Evolutionary conservation across 1,140 invertebrate species (phyloP).

Genomic region (Melanaphis sacchari): DNA sequence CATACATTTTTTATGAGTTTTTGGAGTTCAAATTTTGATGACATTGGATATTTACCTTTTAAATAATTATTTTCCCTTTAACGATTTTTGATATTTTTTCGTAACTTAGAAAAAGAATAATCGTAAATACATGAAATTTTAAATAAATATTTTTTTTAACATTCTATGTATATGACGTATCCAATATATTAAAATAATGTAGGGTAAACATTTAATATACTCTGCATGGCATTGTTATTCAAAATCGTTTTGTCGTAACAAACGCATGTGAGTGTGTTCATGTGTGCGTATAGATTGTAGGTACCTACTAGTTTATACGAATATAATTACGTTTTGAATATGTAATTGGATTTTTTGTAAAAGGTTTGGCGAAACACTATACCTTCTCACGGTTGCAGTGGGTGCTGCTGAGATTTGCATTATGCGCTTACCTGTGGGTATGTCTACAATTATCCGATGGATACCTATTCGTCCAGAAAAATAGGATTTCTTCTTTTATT

Average conservation of each 20-base stretch:
- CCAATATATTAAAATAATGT: background rate
- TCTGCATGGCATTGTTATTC: background rate
- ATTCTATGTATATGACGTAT: too few species aligned
- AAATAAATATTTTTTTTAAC: too few species aligned
- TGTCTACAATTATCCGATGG: background rate
- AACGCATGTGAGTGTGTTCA: background rate
- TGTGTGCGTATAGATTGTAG: background rate
- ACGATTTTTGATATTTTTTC: too few species aligned
- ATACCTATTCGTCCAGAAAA: conserved; percentile 6
- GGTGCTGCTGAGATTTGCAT: background rate
- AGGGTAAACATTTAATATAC: background rate
- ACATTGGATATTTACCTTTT: too few species aligned
- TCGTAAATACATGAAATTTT: too few species aligned
- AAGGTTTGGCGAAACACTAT: conserved; percentile 11
- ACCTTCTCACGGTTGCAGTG: conserved; percentile 10
- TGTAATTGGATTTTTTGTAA: conserved; percentile 18
- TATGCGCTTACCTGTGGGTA: background rate
- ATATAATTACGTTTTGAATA: conserved; percentile 17
- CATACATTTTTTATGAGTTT: too few species aligned
- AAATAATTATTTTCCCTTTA: too few species aligned
- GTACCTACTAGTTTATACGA: background rate
- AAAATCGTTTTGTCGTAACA: background rate
- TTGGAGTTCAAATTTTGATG: too few species aligned
- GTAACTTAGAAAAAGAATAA: too few species aligned
- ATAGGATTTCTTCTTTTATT: background rate